These are phyloP conservation scores for Bettongia penicillata DNA, from an alignment of 2,113 vertebrate species.

Conservation along the genomic window DNA sequence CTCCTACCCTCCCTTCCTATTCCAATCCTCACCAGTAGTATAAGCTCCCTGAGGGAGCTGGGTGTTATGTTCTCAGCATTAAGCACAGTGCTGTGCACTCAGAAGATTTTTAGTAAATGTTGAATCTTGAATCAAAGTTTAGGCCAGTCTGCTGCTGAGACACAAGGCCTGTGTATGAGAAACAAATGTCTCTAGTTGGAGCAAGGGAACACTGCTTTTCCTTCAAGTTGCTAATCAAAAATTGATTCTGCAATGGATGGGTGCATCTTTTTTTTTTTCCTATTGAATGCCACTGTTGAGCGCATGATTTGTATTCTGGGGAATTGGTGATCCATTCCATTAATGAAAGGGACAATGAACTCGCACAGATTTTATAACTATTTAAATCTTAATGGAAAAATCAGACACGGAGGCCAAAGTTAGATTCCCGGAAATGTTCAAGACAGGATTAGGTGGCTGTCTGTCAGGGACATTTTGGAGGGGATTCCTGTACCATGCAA, in stretches of 20 bases:
- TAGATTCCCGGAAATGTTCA: background rate
- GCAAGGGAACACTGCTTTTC: background rate
- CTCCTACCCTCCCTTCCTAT: background rate
- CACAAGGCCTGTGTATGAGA: background rate
- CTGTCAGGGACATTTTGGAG: background rate
- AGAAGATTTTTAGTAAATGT: background rate
- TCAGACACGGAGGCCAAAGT: background rate
- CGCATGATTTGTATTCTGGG: background rate
- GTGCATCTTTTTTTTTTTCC: background rate
- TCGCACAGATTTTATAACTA: background rate
- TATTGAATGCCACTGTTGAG: background rate
- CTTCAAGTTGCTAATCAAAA: background rate
- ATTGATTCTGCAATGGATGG: background rate
- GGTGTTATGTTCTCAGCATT: background rate
- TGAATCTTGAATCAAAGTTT: background rate
- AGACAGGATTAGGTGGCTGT: background rate
- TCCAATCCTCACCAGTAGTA: background rate
- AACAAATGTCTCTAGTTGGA: background rate
- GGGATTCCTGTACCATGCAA: background rate
- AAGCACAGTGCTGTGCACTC: background rate
- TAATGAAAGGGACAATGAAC: background rate
- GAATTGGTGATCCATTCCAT: background rate
- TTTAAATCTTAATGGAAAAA: background rate
- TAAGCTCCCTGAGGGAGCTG: background rate
- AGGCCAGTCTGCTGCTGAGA: background rate